These are phyloP conservation scores for Notiomystis cincta DNA, from an alignment of 2,113 vertebrate genomes.

Conservation along the genomic window DNA sequence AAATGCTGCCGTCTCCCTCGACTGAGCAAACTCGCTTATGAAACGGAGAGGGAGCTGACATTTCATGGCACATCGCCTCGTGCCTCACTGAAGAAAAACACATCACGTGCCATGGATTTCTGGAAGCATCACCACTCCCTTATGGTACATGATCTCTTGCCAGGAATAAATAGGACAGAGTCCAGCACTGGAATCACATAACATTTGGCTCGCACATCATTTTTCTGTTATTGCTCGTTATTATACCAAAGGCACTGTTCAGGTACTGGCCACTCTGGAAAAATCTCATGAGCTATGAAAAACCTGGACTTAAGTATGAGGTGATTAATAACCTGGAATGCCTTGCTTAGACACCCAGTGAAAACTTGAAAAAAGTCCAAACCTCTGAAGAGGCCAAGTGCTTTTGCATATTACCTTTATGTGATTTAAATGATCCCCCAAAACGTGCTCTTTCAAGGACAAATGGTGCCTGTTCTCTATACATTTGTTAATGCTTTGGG, in stretches of 20 bases:
- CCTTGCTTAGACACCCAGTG: background rate
- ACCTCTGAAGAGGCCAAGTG: background rate
- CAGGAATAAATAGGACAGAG: conserved; percentile 51
- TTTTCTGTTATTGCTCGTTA: background rate
- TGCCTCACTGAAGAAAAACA: conserved; percentile 22
- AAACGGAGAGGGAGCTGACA: conserved; percentile 18
- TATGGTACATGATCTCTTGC: conserved; percentile 15
- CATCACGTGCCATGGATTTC: conserved; percentile 28
- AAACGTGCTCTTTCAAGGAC: rapidly evolving
- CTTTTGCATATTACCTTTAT: background rate
- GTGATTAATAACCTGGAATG: background rate
- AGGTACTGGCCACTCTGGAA: conserved; percentile 17
- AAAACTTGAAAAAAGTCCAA: background rate
- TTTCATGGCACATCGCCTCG: conserved; percentile 15
- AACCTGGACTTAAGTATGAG: background rate
- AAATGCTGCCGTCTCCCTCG: background rate
- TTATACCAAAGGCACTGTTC: background rate
- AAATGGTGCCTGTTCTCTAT: background rate
- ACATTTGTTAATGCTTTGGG: background rate
- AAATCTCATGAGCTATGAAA: background rate
- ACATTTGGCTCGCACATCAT: background rate
- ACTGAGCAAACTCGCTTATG: background rate
- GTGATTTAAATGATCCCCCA: background rate
- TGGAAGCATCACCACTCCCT: conserved; percentile 52
- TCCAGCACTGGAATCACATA: conserved; percentile 38